Conservation (phyloP, 1,140 invertebrate genomes). For the Cherax quadricarinatus region DNA sequence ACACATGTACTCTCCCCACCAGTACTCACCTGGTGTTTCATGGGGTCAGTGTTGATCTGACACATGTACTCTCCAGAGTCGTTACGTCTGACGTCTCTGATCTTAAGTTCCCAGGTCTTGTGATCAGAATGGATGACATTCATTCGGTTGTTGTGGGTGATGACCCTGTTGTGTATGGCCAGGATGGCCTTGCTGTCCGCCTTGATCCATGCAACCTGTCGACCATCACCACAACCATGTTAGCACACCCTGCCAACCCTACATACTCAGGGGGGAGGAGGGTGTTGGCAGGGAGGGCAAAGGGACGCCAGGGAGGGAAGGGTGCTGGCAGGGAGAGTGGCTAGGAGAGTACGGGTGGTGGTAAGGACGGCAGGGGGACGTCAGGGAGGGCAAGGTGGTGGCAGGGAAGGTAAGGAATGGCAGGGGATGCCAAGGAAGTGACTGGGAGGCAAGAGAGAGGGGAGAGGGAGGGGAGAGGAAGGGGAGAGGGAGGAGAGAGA, state of each 20-base stretch:
- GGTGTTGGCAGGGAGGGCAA: background rate
- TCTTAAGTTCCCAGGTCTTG: conserved; percentile 92
- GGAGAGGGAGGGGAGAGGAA: too few relatives aligned
- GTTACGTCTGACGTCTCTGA: conserved; percentile 87
- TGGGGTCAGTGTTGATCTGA: conserved; percentile 96
- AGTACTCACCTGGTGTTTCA: conserved; percentile 91
- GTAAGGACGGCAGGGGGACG: background rate
- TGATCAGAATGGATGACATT: conserved; percentile 95
- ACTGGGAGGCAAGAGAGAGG: too few relatives aligned
- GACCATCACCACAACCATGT: background rate
- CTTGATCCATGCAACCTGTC: conserved; percentile 93
- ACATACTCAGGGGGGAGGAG: background rate
- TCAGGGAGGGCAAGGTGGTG: background rate
- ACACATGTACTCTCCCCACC: background rate
- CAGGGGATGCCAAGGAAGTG: too few relatives aligned
- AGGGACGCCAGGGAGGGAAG: background rate
- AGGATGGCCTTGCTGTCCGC: conserved; percentile 93
- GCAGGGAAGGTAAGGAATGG: background rate
- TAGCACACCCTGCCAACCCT: background rate
- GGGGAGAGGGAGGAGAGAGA: too few relatives aligned
- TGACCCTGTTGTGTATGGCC: conserved; percentile 93
- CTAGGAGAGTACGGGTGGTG: background rate
- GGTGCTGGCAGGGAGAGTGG: background rate
- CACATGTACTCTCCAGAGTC: conserved; percentile 96
- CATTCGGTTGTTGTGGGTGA: conserved; percentile 88